Evolutionary conservation across 2,113 vertebrate species (phyloP).

Genomic region (Chitala chitala): DNA sequence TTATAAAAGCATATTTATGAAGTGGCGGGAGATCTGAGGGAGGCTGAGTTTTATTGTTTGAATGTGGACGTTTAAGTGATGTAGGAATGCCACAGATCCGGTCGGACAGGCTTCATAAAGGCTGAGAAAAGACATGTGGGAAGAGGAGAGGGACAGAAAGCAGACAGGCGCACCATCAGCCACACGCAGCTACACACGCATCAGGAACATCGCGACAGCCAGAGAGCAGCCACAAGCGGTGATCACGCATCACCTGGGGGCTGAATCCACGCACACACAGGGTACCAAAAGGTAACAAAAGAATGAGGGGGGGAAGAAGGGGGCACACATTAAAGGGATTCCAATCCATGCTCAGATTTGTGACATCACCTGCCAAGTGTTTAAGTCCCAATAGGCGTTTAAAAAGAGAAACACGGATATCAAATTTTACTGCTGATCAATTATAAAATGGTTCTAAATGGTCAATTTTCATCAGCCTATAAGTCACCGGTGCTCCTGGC

Average conservation of each 20-base stretch:
- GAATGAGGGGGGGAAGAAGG: too few species aligned
- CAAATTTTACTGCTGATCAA: conserved; percentile 28
- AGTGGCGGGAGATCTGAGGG: conserved; percentile 97
- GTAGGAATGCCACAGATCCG: conserved; percentile 86
- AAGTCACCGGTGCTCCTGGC: background rate
- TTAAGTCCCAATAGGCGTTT: conserved; percentile 13
- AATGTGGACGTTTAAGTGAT: conserved; percentile 96
- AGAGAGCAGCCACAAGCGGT: too few species aligned
- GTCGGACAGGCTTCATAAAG: conserved; percentile 92
- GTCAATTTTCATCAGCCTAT: conserved; percentile 12
- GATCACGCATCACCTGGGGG: too few species aligned
- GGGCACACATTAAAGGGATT: too few species aligned
- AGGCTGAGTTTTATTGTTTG: conserved; percentile 98
- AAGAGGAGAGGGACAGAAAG: conserved; percentile 87
- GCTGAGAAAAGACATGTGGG: conserved; percentile 96
- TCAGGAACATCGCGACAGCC: conserved; percentile 73
- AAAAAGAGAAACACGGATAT: conserved; percentile 23
- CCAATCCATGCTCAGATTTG: too few species aligned
- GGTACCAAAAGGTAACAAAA: too few species aligned
- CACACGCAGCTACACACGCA: conserved; percentile 97
- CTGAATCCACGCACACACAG: too few species aligned
- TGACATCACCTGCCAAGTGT: conserved; percentile 32
- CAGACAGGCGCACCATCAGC: conserved; percentile 94
- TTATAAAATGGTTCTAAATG: conserved; percentile 10
- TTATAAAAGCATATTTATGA: conserved; percentile 99